Percentiles rank a stretch among this genome's conserved stretches.
These are phyloP conservation scores for Turnix velox DNA, from an alignment of 2,113 vertebrate species.

Conservation along the genomic window DNA sequence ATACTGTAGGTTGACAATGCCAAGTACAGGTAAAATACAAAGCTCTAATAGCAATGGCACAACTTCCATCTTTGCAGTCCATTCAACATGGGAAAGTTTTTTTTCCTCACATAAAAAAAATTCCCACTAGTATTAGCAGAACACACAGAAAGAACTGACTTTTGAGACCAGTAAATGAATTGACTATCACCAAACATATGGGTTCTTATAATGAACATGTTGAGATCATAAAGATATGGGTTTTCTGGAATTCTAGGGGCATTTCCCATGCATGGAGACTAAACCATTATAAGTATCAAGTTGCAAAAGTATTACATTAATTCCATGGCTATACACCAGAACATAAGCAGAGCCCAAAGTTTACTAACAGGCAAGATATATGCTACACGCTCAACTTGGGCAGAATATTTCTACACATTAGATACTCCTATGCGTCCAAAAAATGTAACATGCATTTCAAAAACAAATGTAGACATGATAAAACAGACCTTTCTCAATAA, in stretches of 20 bases:
- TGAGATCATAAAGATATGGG: neutral
- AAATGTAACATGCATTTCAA: neutral
- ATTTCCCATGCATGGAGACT: neutral
- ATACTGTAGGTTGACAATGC: neutral
- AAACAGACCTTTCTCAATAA: neutral
- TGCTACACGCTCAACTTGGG: neutral
- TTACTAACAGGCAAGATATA: neutral
- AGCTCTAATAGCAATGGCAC: neutral
- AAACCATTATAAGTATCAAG: neutral
- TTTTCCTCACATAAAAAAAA: neutral
- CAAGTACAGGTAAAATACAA: neutral
- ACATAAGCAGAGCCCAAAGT: neutral
- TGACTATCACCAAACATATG: rapidly evolving
- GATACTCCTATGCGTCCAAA: neutral
- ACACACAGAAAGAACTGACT: neutral
- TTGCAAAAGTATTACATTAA: neutral
- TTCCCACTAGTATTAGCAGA: neutral
- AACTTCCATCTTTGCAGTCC: neutral
- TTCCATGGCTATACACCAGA: neutral
- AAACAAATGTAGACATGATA: neutral
- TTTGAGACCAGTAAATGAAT: neutral
- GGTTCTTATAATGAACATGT: neutral
- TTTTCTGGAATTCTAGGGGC: neutral
- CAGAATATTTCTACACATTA: neutral
- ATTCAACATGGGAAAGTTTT: rapidly evolving